Percentiles rank a stretch among this genome's conserved stretches.
Conservation (phyloP, 2,113 vertebrate genomes). For the Barbus barbus region DNA sequence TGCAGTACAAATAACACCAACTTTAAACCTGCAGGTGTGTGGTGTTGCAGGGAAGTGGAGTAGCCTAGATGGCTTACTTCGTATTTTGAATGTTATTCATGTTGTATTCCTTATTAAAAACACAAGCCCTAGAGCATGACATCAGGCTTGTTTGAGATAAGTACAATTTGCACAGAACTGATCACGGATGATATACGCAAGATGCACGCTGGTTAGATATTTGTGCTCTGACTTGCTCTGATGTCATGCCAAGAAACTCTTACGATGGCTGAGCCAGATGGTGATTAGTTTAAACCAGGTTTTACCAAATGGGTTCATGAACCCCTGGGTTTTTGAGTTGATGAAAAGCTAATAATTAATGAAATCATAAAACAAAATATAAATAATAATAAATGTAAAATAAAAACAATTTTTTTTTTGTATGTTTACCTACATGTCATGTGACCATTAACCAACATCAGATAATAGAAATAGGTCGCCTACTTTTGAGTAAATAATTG, state of each 20-base stretch:
- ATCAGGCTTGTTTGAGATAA: not conserved
- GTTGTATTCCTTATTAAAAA: not conserved
- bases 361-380: not conserved
- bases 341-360: not conserved
- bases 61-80: not conserved
- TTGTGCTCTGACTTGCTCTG: not conserved
- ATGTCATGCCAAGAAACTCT: not conserved
- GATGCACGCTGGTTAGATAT: not conserved
- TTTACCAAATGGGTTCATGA: not conserved
- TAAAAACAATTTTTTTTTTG: too few relatives aligned
- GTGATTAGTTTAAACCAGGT: not conserved
- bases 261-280: not conserved
- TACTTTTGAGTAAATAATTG: not conserved
- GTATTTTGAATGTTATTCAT: not conserved
- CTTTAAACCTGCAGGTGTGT: not conserved
- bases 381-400: too few relatives aligned
- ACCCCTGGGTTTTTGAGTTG: too few relatives aligned
- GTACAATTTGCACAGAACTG: not conserved
- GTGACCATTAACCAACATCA: not conserved
- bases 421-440: not conserved
- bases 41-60: not conserved
- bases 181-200: not conserved
- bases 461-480: not conserved
- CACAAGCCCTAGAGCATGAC: not conserved
- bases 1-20: not conserved